A percentile compares a stretch with the other conserved stretches of the same genome.
phyloP scores from a whole-genome alignment of 35 echinoderm and acorn worm genomes.

The Apostichopus japonicus region DNA sequence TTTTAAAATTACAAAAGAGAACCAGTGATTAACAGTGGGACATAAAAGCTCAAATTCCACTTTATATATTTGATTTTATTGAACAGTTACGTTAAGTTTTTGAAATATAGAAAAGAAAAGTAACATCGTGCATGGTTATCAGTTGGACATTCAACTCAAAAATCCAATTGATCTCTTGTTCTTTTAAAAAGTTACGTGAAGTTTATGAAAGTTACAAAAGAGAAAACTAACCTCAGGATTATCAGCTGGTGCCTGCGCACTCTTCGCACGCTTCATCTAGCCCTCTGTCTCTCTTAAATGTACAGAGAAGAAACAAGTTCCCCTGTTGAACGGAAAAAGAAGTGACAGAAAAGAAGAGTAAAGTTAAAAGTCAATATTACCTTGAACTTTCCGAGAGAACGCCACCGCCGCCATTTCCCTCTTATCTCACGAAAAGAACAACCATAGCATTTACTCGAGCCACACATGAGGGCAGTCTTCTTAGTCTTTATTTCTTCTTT shows the following conservation, averaged over 20 bases:
- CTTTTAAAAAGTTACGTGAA: too few species aligned
- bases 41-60: too few species aligned
- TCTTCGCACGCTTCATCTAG: constrained; percentile 42
- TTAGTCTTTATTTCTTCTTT: not conserved
- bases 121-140: too few species aligned
- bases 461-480: constrained; percentile 31
- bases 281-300: constrained; percentile 1
- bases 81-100: too few species aligned
- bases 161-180: too few species aligned
- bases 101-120: too few species aligned
- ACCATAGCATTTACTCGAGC: not conserved
- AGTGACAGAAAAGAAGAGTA: constrained; percentile 10
- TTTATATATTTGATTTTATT: too few species aligned
- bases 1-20: too few species aligned
- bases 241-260: constrained; percentile 30
- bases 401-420: constrained; percentile 40
- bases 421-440: not conserved
- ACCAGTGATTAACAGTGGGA: too few species aligned
- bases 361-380: not conserved
- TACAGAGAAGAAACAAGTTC: constrained; percentile 45
- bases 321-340: constrained; percentile 9
- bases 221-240: constrained; percentile 22
- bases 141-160: too few species aligned
- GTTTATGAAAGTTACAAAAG: not conserved
- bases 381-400: constrained; percentile 28